Percentiles rank a stretch among this genome's conserved stretches.
Evolutionary conservation across 1,140 invertebrate genomes (phyloP).

Genomic region (Bombus cullumanus): DNA sequence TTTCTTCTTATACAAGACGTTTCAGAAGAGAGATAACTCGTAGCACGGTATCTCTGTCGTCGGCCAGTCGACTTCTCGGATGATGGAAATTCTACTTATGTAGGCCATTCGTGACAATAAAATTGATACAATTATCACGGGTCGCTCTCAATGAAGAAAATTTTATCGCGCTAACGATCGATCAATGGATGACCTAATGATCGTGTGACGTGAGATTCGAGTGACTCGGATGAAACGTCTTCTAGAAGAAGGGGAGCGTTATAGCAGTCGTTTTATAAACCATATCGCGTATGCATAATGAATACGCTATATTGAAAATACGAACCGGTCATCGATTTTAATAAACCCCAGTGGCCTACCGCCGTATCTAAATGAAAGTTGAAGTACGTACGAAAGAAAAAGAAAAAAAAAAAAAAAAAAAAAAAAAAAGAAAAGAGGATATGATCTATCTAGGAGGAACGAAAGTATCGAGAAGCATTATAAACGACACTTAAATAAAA

Average conservation of each 20-base stretch:
- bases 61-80: no score
- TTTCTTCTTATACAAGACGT: constrained; percentile 56
- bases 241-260: constrained; percentile 45
- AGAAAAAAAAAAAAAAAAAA: background rate
- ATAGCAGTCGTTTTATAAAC: constrained; percentile 53
- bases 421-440: no score
- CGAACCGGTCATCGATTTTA: constrained; percentile 55
- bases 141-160: background rate
- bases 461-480: constrained; percentile 46
- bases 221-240: constrained; percentile 50
- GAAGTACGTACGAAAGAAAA: constrained; percentile 17
- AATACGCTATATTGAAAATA: constrained; percentile 64
- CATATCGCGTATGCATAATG: constrained; percentile 41
- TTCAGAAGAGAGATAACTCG: constrained; percentile 43
- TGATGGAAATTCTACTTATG: background rate
- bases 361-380: constrained; percentile 56
- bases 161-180: background rate
- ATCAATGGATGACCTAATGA: background rate
- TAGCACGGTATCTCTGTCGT: background rate
- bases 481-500: constrained; percentile 30
- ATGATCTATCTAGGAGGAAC: constrained; percentile 57
- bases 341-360: constrained; percentile 61
- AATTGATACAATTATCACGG: background rate
- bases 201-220: background rate
- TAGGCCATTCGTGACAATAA: background rate